phyloP scores from a whole-genome alignment of 2,888 invertebrate species.

The Ectropis crepuscularia region DNA sequence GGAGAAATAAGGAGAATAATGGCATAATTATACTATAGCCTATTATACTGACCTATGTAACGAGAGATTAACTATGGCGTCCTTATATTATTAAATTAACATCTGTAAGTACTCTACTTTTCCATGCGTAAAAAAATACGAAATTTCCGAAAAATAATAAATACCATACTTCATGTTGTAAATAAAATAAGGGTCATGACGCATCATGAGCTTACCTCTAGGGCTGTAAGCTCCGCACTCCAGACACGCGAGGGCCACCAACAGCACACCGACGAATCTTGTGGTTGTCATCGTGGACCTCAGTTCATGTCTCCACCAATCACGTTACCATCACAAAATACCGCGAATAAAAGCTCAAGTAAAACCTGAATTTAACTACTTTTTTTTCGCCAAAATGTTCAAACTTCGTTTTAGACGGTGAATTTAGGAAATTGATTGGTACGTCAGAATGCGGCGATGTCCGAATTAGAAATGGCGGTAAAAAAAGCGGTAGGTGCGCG shows the following conservation, averaged over 20 bases:
- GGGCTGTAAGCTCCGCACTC: slow-evolving; percentile 67
- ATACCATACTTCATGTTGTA: no score
- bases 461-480: slow-evolving; percentile 76
- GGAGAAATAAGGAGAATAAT: no score
- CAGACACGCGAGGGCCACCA: slow-evolving; percentile 55
- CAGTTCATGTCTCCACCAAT: slow-evolving; percentile 30
- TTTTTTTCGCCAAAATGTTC: neutral
- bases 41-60: no score
- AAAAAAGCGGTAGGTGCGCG: slow-evolving; percentile 64
- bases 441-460: slow-evolving; percentile 63
- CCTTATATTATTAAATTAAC: no score
- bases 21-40: no score
- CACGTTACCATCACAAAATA: slow-evolving; percentile 37
- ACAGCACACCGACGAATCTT: slow-evolving; percentile 49
- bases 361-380: neutral
- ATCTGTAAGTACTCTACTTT: no score
- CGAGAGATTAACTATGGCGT: no score
- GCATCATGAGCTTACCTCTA: slow-evolving; percentile 63
- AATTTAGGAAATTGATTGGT: slow-evolving; percentile 40
- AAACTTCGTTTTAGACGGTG: neutral
- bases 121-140: no score
- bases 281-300: slow-evolving; percentile 46
- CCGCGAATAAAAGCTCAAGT: neutral
- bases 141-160: no score
- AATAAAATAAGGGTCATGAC: neutral